Conservation (phyloP, 2,113 vertebrate genomes). For the Platichthys flesus region DNA sequence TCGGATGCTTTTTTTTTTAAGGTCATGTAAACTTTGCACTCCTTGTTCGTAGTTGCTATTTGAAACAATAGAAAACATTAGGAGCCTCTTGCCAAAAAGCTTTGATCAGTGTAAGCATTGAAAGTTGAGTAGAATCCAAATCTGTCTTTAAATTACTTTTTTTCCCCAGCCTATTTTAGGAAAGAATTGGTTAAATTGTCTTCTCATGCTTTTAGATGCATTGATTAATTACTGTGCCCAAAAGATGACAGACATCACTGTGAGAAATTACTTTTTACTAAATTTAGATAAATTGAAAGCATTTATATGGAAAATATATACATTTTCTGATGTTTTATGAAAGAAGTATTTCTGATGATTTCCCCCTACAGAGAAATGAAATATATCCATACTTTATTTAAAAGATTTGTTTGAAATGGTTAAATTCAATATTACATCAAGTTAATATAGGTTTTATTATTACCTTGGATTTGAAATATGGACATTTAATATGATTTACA, state of each 20-base stretch:
- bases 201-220: slow-evolving; percentile 43
- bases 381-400: slow-evolving; percentile 42
- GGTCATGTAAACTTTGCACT: slow-evolving; percentile 70
- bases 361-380: slow-evolving; percentile 40
- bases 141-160: slow-evolving; percentile 31
- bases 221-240: slow-evolving; percentile 52
- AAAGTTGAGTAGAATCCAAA: slow-evolving; percentile 55
- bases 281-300: slow-evolving; percentile 62
- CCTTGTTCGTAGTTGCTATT: slow-evolving; percentile 52
- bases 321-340: slow-evolving; percentile 61
- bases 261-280: slow-evolving; percentile 75
- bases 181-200: slow-evolving; percentile 35
- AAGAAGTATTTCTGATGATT: slow-evolving; percentile 61
- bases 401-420: slow-evolving; percentile 49
- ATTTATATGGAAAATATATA: slow-evolving; percentile 66
- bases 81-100: slow-evolving; percentile 68
- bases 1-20: slow-evolving; percentile 40
- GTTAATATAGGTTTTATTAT: slow-evolving; percentile 47
- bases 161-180: slow-evolving; percentile 34
- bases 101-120: slow-evolving; percentile 42
- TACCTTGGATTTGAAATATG: slow-evolving; percentile 52
- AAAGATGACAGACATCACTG: slow-evolving; percentile 76
- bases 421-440: slow-evolving; percentile 13
- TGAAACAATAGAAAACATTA: slow-evolving; percentile 27
- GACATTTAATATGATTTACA: slow-evolving; percentile 52